A percentile compares a stretch with the other conserved stretches of the same genome.
Evolutionary conservation across 2,113 vertebrate species (phyloP).

Genomic region (Nyctereutes procyonoides): DNA sequence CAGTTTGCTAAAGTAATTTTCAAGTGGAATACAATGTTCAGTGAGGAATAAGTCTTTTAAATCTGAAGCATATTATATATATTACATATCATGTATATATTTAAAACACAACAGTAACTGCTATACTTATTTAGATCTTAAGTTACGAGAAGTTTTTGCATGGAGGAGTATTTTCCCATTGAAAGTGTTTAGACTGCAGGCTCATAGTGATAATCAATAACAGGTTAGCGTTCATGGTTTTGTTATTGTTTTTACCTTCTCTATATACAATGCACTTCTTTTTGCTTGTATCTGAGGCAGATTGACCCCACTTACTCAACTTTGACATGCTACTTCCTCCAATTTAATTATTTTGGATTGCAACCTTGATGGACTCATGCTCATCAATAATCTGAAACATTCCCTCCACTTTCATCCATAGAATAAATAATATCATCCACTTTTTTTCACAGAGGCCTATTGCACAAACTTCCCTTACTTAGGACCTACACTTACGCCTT

Average conservation of each 20-base stretch:
- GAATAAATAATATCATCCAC: background rate
- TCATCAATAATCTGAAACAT: background rate
- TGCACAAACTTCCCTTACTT: background rate
- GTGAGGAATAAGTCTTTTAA: background rate
- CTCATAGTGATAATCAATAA: background rate
- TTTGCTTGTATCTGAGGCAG: background rate
- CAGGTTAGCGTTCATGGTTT: background rate
- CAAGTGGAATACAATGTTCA: background rate
- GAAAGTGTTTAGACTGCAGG: background rate
- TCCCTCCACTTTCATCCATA: background rate
- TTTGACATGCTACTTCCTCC: background rate
- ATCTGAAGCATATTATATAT: background rate
- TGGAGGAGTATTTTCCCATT: background rate
- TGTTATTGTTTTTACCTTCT: background rate
- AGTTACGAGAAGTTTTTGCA: slow-evolving; percentile 1
- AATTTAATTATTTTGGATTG: background rate
- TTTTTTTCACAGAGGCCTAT: background rate
- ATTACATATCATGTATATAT: background rate
- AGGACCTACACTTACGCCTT: background rate
- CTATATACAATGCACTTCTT: background rate
- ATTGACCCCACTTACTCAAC: background rate
- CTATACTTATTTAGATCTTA: background rate
- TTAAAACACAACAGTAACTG: background rate
- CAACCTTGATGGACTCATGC: background rate
- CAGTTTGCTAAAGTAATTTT: background rate